Conservation (phyloP, 2,888 invertebrate genomes). For the Parascotia fuliginaria region DNA sequence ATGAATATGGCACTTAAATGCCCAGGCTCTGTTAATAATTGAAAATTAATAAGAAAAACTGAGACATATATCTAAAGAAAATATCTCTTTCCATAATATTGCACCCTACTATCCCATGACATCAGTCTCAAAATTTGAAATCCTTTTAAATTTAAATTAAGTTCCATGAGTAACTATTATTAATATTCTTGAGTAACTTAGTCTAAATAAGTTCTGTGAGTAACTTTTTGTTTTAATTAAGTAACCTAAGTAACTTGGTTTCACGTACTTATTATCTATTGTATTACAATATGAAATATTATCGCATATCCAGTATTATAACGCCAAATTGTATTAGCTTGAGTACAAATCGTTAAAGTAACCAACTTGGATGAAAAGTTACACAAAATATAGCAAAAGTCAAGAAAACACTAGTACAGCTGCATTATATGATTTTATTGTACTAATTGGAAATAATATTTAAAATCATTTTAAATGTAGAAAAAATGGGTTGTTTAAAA, state of each 20-base stretch:
- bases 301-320: conserved; percentile 56
- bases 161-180: too few species aligned
- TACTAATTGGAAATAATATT: conserved; percentile 10
- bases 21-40: too few species aligned
- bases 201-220: too few species aligned
- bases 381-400: not conserved
- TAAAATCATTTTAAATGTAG: conserved; percentile 15
- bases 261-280: conserved; percentile 4
- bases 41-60: too few species aligned
- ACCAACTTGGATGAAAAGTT: conserved; percentile 11
- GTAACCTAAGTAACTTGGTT: not conserved
- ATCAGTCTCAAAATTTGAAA: too few species aligned
- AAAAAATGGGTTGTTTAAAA: not conserved
- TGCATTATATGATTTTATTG: conserved; percentile 14
- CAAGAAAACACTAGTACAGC: not conserved
- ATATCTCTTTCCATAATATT: too few species aligned
- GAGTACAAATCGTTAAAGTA: conserved; percentile 34
- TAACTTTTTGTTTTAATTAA: too few species aligned
- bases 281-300: conserved; percentile 36
- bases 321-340: conserved; percentile 56
- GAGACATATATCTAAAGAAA: too few species aligned
- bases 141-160: too few species aligned
- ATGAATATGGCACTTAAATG: too few species aligned
- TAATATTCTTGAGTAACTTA: too few species aligned
- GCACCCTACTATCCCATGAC: too few species aligned